These are phyloP conservation scores for Chrysoperla carnea DNA, from an alignment of 1,140 invertebrate species.

Conservation along the genomic window DNA sequence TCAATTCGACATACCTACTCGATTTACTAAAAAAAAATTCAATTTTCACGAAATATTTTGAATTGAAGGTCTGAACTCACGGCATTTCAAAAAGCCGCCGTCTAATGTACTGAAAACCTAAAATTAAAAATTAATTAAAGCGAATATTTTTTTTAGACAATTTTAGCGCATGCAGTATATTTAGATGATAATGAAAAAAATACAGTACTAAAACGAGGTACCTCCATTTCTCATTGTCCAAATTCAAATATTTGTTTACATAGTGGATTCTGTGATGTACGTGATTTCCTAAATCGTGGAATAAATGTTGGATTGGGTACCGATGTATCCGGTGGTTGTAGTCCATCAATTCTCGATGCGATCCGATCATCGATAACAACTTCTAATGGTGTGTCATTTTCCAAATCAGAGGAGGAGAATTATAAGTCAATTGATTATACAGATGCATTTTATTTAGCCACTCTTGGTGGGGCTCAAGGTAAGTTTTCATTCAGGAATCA, in stretches of 20 bases:
- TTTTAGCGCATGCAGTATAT: slow-evolving; percentile 70
- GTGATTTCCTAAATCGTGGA: slow-evolving; percentile 36
- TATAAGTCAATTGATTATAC: slow-evolving; percentile 45
- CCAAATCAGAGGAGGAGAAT: slow-evolving; percentile 12
- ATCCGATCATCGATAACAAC: slow-evolving; percentile 54
- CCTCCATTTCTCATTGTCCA: slow-evolving; percentile 69
- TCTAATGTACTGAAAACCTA: too few species aligned
- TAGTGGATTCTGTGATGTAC: slow-evolving; percentile 69
- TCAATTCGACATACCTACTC: too few species aligned
- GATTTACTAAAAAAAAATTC: too few species aligned
- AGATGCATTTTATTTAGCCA: slow-evolving; percentile 70
- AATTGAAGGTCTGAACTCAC: too few species aligned
- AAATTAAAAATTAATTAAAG: slow-evolving; percentile 3
- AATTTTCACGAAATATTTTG: too few species aligned
- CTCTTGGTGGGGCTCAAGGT: slow-evolving; percentile 69
- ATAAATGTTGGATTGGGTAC: slow-evolving; percentile 72
- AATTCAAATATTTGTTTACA: slow-evolving; percentile 67
- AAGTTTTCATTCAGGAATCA: slow-evolving; percentile 14
- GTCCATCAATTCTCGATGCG: slow-evolving; percentile 53
- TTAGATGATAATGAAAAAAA: slow-evolving; percentile 50
- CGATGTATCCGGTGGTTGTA: slow-evolving; percentile 69
- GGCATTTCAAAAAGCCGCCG: too few species aligned
- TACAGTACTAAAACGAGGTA: slow-evolving; percentile 37
- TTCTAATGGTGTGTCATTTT: slow-evolving; percentile 44
- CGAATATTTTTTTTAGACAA: slow-evolving; percentile 28